Evolutionary conservation across 2,113 vertebrate species (phyloP), one percentile per base, ranked within the genome.

Genomic region (Prochilodus magdalenae): DNA sequence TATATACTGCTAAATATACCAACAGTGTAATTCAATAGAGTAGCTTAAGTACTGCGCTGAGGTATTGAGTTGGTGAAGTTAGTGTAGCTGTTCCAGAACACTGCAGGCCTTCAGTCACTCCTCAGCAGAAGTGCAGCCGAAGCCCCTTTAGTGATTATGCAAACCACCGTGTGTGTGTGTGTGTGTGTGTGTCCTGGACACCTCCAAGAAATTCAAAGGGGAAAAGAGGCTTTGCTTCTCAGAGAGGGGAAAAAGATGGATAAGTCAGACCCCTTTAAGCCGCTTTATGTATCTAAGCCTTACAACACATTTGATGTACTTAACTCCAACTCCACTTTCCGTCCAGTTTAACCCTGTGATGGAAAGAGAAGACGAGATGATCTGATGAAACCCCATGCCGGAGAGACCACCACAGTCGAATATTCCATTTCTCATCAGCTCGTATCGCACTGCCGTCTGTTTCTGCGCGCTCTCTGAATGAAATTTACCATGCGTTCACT

Each of bases 141-240:
- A 77, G 84, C 83, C 79, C 82, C 84, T 86, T 44, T 81, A 36
- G 69, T 85, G 87, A 92, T 92, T 90, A 91, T 93, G 87, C 88
- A 91, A 91, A 90, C 83, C 85, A 77, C 81, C 16, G 62, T 82
- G 83, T 75, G 82, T 88, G 81, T 85, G n/a, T n/a, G n/a, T n/a
- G n/a, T n/a, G n/a, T n/a, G n/a, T 82, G 83, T 75, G 82, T 88
- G 81, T 85, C 90, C 84, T 84, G 89, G 89, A 89, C 87, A 88
- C 88, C 87, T 86, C 88, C 0, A 80, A 91, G 87, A 79, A 84
- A 88, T 87, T 86, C 88, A 47, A 22, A 69, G 88, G 89, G 87
- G 79, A 80, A 90, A 89, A 91, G 88, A 91, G 86, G 89, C 88
- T 92, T 91, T 89, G 80, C 87, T 86, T 83, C 53, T 69, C 83